Evolutionary conservation across 2,888 invertebrate species (phyloP), one percentile per base, ranked within the genome.

Genomic region (Shargacucullia verbasci): DNA sequence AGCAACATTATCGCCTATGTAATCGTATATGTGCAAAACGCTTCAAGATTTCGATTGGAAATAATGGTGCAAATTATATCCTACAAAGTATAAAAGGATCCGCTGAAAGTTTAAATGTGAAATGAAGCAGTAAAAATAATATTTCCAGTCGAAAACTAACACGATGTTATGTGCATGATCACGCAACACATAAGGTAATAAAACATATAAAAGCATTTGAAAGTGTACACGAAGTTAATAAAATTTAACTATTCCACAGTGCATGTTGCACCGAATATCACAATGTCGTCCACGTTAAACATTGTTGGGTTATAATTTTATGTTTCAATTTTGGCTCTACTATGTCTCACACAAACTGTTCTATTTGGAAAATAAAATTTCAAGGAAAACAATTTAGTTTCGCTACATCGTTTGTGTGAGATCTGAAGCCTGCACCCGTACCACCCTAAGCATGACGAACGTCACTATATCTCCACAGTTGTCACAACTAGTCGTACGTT

Each of bases 181-280:
- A 81, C 79, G 78, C 80, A 85, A 79, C 71, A 74, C 67, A 75
- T 70, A 58, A 55, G 46, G 48, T 64, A 59, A 66, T 63, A 62
- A 68, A 73, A 71, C 57, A 57, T 69, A 67, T 54, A 59, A 74
- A 67, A 72, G 69, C 59, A 57, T 70, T 56, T 46, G 68, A 72
- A 66, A 64, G 73, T 73, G 67, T 79, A 77, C 80, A 80, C 79
- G 74, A 80, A 70, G 76, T 76, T 81, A 80, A 74, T 74, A 60
- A 62, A 69, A 64, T 53, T 12, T 52, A 77, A 76, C 82, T 83
- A 80, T 82, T 85, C 83, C 89, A 88, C 92, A 88, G 92, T 90
- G 92, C 92, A 93, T 92, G 92, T 90, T 79, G 89, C 92, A 92
- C 92, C 87, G 82, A 87, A 82, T 83, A 82, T 86, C 89, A 91